Percentiles rank a stretch among this genome's conserved stretches.
phyloP scores from a whole-genome alignment of 1,140 invertebrate species.

The Leptinotarsa defecta region DNA sequence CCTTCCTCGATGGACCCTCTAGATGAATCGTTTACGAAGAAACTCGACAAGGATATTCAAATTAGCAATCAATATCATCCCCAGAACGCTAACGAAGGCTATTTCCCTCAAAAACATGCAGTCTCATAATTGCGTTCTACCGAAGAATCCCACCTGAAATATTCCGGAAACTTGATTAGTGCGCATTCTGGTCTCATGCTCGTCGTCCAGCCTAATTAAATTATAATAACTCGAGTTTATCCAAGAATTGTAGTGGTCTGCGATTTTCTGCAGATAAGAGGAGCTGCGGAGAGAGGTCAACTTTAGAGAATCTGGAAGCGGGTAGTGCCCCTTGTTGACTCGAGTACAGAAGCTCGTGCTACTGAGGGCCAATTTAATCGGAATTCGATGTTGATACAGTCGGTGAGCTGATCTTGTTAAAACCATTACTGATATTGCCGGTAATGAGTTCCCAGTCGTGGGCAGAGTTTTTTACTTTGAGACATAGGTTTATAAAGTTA shows the following conservation, averaged over 20 bases:
- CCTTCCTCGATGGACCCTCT: no score
- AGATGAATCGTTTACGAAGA: no score
- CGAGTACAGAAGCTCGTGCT: background rate
- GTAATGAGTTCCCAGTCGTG: no score
- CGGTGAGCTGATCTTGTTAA: background rate
- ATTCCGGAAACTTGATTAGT: slow-evolving; percentile 1
- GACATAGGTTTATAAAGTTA: no score
- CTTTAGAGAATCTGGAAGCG: background rate
- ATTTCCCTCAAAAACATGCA: background rate
- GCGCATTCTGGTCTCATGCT: background rate
- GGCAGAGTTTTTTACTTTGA: no score
- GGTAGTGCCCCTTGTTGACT: background rate
- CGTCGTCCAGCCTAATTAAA: slow-evolving; percentile 1
- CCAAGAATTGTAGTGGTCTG: slow-evolving; percentile 7
- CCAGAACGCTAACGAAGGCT: background rate
- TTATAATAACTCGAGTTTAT: slow-evolving; percentile 2
- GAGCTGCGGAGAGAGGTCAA: background rate
- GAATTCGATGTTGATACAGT: background rate
- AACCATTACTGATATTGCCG: background rate
- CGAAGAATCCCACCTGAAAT: slow-evolving; percentile 3
- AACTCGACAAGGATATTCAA: no score
- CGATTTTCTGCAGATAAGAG: slow-evolving; percentile 1
- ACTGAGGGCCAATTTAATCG: background rate
- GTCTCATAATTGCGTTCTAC: background rate
- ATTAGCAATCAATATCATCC: background rate